These are phyloP conservation scores for Vulpes vulpes DNA, from an alignment of 2,113 vertebrate species.

Conservation along the genomic window DNA sequence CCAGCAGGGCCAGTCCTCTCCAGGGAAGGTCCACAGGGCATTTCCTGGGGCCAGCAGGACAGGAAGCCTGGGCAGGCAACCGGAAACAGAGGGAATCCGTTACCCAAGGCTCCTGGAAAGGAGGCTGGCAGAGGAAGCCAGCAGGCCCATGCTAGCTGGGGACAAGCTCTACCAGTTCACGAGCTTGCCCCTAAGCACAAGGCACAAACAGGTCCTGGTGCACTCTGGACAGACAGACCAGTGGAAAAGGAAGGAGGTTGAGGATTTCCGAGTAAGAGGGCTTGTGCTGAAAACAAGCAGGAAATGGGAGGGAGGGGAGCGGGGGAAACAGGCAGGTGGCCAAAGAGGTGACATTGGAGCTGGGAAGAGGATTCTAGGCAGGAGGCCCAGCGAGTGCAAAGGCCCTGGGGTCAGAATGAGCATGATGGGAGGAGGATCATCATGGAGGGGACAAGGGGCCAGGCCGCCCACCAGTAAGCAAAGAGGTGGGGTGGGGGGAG, in stretches of 20 bases:
- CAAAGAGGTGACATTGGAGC: background rate
- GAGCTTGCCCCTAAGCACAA: background rate
- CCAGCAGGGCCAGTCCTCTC: fast-evolving
- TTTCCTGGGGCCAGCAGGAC: background rate
- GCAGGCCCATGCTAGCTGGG: background rate
- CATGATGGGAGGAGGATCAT: fast-evolving
- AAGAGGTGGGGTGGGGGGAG: background rate
- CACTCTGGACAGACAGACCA: background rate
- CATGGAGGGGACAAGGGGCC: background rate
- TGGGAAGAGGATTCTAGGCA: background rate
- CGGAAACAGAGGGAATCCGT: background rate
- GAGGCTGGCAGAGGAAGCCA: background rate
- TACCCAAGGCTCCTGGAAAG: background rate
- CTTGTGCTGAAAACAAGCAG: background rate
- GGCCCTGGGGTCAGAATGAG: background rate
- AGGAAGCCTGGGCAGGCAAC: background rate
- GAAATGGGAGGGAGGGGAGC: background rate
- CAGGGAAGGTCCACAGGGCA: background rate
- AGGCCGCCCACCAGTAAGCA: background rate
- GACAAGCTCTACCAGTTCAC: fast-evolving
- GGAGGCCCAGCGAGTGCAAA: background rate
- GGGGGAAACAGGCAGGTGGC: background rate
- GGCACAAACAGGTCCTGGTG: background rate
- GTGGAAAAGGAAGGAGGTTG: background rate
- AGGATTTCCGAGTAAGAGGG: background rate